Conservation (phyloP, 2,888 invertebrate species). For the Diadromus collaris region DNA sequence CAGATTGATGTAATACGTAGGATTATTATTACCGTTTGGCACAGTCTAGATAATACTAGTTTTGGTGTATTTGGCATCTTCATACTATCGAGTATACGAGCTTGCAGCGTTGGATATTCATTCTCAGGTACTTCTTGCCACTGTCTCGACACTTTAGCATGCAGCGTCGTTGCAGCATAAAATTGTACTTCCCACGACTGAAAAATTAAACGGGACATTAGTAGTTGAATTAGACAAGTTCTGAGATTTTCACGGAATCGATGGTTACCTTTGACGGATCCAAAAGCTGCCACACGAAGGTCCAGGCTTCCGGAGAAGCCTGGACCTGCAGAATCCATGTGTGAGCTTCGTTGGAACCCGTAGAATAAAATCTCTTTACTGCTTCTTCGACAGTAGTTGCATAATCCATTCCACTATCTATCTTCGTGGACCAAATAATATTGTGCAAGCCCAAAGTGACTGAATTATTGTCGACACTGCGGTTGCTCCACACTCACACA, state of each 20-base stretch:
- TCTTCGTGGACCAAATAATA: background rate
- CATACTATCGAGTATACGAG: slow-evolving; percentile 89
- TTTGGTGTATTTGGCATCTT: slow-evolving; percentile 91
- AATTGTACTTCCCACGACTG: slow-evolving; percentile 95
- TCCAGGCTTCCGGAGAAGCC: slow-evolving; percentile 94
- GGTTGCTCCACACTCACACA: slow-evolving; percentile 5
- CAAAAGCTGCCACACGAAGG: slow-evolving; percentile 94
- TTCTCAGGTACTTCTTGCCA: slow-evolving; percentile 93
- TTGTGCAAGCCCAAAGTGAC: background rate
- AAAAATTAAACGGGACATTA: slow-evolving; percentile 66
- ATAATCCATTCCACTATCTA: slow-evolving; percentile 73
- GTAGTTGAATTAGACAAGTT: no score
- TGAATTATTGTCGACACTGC: background rate
- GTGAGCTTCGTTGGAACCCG: slow-evolving; percentile 89
- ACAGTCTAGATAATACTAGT: slow-evolving; percentile 92
- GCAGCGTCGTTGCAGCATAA: slow-evolving; percentile 95
- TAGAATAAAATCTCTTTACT: slow-evolving; percentile 81
- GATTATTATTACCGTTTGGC: slow-evolving; percentile 88
- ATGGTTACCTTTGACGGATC: slow-evolving; percentile 87
- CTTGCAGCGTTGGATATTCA: slow-evolving; percentile 88
- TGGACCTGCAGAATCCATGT: slow-evolving; percentile 94
- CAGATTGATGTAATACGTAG: background rate
- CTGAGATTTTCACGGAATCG: background rate
- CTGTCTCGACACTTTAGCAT: slow-evolving; percentile 92
- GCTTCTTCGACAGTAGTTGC: slow-evolving; percentile 79